Percentiles rank a stretch among this genome's conserved stretches.
These are phyloP conservation scores for Pseudanteris insignis DNA, from an alignment of 2,888 invertebrate species.

Conservation along the genomic window DNA sequence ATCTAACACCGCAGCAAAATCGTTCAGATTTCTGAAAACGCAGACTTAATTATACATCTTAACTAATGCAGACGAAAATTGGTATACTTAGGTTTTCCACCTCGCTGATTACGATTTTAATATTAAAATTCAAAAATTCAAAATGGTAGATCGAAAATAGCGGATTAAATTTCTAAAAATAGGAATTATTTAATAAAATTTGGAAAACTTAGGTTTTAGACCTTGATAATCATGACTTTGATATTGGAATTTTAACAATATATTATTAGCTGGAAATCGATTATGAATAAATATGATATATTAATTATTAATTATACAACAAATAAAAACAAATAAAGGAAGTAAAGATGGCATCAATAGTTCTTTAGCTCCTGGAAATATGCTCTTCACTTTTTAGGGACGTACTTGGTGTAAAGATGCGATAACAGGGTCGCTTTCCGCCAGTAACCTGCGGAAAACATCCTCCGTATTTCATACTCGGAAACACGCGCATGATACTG, in stretches of 20 bases:
- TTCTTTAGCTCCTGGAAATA: slow-evolving; percentile 11
- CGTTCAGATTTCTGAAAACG: no score
- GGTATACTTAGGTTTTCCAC: background rate
- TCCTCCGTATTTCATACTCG: slow-evolving; percentile 18
- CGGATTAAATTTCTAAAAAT: slow-evolving; percentile 4
- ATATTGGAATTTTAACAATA: background rate
- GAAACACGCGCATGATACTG: slow-evolving; percentile 6
- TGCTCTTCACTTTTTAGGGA: slow-evolving; percentile 10
- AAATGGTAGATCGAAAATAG: background rate
- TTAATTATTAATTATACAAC: no score
- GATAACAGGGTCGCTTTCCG: slow-evolving; percentile 11
- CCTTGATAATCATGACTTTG: background rate
- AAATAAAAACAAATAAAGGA: no score
- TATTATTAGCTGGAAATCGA: no score
- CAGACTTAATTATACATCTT: no score
- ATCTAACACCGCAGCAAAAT: no score
- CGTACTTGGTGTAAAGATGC: slow-evolving; percentile 9
- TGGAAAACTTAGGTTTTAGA: background rate
- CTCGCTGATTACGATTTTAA: slow-evolving; percentile 1
- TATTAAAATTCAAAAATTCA: background rate
- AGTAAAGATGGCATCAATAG: slow-evolving; percentile 1
- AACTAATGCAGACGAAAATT: no score
- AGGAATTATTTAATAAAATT: no score
- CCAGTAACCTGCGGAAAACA: slow-evolving; percentile 17
- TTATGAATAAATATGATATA: no score